Conservation (phyloP, 2,797 vertebrate species). For the Salmo trutta region DNA sequence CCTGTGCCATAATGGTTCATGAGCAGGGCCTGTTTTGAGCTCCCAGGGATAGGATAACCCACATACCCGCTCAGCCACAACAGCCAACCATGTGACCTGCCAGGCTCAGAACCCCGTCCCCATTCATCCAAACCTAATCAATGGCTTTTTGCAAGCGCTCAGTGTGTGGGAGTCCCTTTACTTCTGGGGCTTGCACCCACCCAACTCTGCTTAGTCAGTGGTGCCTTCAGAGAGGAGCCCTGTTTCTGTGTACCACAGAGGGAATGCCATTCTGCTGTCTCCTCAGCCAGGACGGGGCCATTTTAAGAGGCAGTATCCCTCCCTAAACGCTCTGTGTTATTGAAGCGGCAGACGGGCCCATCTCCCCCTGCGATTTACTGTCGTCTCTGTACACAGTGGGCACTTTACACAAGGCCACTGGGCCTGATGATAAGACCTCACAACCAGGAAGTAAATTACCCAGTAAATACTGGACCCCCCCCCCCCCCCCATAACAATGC, state of each 20-base stretch:
- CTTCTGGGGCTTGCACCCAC: not conserved
- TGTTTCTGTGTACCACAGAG: not conserved
- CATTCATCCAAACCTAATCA: not conserved
- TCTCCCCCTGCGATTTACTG: constrained; percentile 33
- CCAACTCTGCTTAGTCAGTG: not conserved
- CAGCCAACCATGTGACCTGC: not conserved
- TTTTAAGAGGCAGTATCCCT: not conserved
- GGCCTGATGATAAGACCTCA: constrained; percentile 37
- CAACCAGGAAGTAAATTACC: constrained; percentile 30
- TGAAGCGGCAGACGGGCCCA: not conserved
- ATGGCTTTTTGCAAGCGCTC: not conserved
- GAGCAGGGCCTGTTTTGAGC: not conserved
- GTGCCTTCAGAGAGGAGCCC: not conserved
- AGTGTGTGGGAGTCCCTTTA: not conserved
- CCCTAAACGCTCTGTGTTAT: constrained; percentile 1
- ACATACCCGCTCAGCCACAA: too few relatives aligned
- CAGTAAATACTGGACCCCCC: constrained; percentile 15
- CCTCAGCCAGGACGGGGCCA: not conserved
- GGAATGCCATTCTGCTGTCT: not conserved
- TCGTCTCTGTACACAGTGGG: constrained; percentile 1
- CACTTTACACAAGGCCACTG: constrained; percentile 33
- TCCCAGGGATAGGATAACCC: too few relatives aligned
- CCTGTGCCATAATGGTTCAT: not conserved
- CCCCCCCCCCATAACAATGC: constrained; percentile 9
- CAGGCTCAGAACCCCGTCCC: not conserved